Conservation (phyloP, 2,113 vertebrate genomes). For the Genyomyrus donnyi region DNA sequence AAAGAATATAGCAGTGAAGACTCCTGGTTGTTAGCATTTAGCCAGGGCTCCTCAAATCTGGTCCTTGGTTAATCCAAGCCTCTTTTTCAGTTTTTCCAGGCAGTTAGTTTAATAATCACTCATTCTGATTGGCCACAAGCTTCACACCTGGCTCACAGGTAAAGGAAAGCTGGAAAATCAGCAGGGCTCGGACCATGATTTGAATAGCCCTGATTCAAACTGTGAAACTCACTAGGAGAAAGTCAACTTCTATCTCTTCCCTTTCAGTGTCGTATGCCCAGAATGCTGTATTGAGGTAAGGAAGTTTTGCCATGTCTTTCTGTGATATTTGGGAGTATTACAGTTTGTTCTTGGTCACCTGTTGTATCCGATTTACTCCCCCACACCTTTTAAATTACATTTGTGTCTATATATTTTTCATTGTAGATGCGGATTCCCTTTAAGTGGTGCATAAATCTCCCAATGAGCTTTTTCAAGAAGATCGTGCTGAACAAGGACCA, state of each 20-base stretch:
- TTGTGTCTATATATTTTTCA: not conserved
- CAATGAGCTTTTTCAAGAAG: constrained; percentile 40
- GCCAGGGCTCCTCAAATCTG: not conserved
- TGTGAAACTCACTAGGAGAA: not conserved
- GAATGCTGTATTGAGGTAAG: constrained; percentile 40
- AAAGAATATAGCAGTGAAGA: not conserved
- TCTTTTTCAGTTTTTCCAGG: not conserved
- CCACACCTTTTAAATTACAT: not conserved
- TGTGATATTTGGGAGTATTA: not conserved
- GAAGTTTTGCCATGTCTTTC: not conserved
- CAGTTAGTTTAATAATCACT: not conserved
- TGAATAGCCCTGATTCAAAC: not conserved
- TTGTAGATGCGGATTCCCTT: constrained; percentile 37
- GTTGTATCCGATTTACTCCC: not conserved
- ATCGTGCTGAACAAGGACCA: constrained; percentile 35
- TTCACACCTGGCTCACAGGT: not conserved
- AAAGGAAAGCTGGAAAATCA: not conserved
- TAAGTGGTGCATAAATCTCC: constrained; percentile 41
- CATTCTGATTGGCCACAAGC: not conserved
- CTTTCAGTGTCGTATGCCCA: constrained; percentile 37
- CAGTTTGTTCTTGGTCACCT: not conserved
- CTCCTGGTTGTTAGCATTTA: not conserved
- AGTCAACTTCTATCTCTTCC: not conserved
- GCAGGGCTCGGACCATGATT: not conserved
- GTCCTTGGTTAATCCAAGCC: not conserved